Evolutionary conservation across 2,113 vertebrate genomes (phyloP), one percentile per base, ranked within the genome.

Genomic region (Calypte anna): DNA sequence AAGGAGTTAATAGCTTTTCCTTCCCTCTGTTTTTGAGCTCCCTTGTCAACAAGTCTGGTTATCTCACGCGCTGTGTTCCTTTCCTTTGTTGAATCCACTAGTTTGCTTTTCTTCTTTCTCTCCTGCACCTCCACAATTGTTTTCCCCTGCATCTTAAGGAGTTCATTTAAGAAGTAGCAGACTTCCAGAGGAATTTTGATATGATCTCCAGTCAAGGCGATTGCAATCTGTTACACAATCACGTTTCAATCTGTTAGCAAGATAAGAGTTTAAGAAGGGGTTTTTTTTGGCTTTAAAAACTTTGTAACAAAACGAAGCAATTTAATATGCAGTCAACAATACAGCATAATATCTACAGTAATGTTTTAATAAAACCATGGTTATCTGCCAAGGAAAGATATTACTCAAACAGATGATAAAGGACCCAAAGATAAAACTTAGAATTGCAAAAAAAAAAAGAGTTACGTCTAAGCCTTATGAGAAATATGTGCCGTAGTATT

Each of bases 221-320:
- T 96, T 95, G 94, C 96, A 96, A 91, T 96, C 96, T 96, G 95
- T 91, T 96, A 68, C 78, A 85, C 82, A 85, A 69, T 93, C 90
- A 88, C 3, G 79, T 87, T 73, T 91, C 93, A 95, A 94, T 96
- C 96, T 96, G 95, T 91, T 96, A 85, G 75, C 62, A 91, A 64
- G 77, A 91, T 74, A 66, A 44, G 73, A 96, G 84, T 85, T 95
- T 11, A 54, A 90, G 11, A 40, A 40, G 84, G 84, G 82, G 53
- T 12, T 54, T 57, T 92, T 93, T 87, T 82, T 82, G 54, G 28
- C 78, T 95, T 73, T 64, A 43, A 79, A 70, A 96, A 92, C 66
- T 93, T 85, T 24, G 24, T 73, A 66, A 82, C 66, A 85, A 88
- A 96, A 88, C 0, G 17, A 82, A 95, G 63, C 46, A 12, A 38